A percentile compares a stretch with the other conserved stretches of the same genome.
Conservation (phyloP, 2,797 vertebrate genomes). For the Vultur gryphus region DNA sequence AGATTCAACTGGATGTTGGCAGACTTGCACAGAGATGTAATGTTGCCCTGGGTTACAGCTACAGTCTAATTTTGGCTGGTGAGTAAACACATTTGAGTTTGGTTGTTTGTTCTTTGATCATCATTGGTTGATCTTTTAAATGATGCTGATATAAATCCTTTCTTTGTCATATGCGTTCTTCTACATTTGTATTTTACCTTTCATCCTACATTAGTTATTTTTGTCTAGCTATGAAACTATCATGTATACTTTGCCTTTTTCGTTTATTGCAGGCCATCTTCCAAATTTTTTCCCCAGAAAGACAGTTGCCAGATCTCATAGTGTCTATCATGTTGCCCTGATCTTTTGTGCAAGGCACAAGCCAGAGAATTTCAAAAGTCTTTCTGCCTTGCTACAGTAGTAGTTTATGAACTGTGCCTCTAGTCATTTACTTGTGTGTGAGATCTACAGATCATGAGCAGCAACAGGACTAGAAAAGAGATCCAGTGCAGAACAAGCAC, state of each 20-base stretch:
- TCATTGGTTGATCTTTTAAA: slow-evolving; percentile 5
- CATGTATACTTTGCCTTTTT: background rate
- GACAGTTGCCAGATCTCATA: background rate
- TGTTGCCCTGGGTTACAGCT: slow-evolving; percentile 56
- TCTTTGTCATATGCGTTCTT: background rate
- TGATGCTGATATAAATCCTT: background rate
- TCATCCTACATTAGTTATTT: background rate
- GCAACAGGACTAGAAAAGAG: background rate
- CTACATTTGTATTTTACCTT: background rate
- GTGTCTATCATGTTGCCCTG: background rate
- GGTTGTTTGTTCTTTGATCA: slow-evolving; percentile 47
- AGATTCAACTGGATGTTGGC: slow-evolving; percentile 60
- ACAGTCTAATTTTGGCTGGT: slow-evolving; percentile 67
- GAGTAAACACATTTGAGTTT: slow-evolving; percentile 56
- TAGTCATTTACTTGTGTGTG: background rate
- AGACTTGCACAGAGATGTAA: slow-evolving; percentile 39
- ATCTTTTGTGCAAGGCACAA: background rate
- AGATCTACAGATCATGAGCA: background rate
- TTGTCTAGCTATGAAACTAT: background rate
- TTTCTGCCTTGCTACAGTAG: background rate
- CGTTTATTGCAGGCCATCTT: background rate
- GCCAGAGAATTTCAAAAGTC: background rate
- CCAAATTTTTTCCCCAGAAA: background rate
- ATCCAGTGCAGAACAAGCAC: background rate
- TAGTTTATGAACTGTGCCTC: background rate